Percentiles rank a stretch among this genome's conserved stretches.
Conservation (phyloP, 2,113 vertebrate genomes). For the Amphiprion percula region DNA sequence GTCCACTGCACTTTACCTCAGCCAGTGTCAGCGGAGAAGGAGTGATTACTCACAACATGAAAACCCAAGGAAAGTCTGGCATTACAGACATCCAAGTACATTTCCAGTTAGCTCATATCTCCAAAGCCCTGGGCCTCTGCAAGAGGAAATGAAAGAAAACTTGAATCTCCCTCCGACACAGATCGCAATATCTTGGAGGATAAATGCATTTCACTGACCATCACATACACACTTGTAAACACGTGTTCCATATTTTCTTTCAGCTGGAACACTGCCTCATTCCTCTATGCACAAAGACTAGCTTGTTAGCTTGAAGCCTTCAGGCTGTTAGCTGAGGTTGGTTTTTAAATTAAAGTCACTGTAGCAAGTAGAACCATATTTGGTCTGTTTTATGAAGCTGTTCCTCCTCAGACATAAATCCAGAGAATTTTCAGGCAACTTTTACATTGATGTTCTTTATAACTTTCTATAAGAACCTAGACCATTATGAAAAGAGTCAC, state of each 20-base stretch:
- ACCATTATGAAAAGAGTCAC: too few relatives aligned
- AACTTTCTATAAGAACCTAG: too few relatives aligned
- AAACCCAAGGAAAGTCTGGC: constrained; percentile 12
- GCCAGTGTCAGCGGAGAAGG: constrained; percentile 22
- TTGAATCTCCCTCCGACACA: constrained; percentile 3
- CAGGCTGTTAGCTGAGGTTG: not conserved
- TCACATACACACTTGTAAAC: constrained; percentile 20
- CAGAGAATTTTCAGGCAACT: too few relatives aligned
- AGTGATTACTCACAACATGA: constrained; percentile 36
- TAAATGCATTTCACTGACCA: constrained; percentile 11
- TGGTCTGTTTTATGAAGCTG: not conserved
- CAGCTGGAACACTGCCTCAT: not conserved
- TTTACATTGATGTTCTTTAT: too few relatives aligned
- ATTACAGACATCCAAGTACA: constrained; percentile 33
- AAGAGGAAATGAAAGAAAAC: constrained; percentile 61
- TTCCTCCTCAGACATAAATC: not conserved
- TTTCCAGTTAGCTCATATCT: constrained; percentile 6
- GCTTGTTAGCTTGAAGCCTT: constrained; percentile 21
- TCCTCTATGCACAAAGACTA: constrained; percentile 20
- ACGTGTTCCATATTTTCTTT: constrained; percentile 40
- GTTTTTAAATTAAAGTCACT: not conserved
- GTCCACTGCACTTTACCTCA: constrained; percentile 23
- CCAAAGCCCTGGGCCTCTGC: constrained; percentile 28
- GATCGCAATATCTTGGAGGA: constrained; percentile 30
- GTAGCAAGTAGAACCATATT: not conserved